Base-by-base conservation (phyloP, 2,797 vertebrate genomes). In the Melanotaenia boesemani region DNA sequence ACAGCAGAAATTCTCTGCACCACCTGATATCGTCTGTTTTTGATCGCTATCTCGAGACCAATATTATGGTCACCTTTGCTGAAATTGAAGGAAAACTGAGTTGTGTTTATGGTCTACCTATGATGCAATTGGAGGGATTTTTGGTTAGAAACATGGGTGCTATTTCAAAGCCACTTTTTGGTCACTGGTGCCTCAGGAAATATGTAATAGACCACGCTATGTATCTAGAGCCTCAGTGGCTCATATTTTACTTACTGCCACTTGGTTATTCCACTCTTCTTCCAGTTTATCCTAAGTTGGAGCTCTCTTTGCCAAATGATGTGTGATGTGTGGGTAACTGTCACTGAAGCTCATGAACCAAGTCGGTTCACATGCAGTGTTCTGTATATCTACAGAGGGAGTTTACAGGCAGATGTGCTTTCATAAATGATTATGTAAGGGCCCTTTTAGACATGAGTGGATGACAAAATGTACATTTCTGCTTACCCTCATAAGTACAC, bases 21-120 rank as follows among this genome's bases (percentile, higher is more conserved):
- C 86, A 94, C 95, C 91, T 93, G 50, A 95, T 92, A 89, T 74
- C 93, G 91, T 93, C 87, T 82, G 88, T 72, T 91, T 94, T 85
- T 93, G 84, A 15, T 68, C 91, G 85, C 54, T 91, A 84, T 52
- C 59, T 48, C 55, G 72, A 74, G 76, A 74, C 66, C 65, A 59
- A 69, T 82, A 72, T 36, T 28, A 26, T 63, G 61, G 66, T 66
- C 63, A 24, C 34, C 58, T 65, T 37, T 72, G 63, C 54, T 13
- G 28, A 67, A 36, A 60, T 52, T 56, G 30, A 60, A 57, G 75
- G 58, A 70, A 64, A 70, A 69, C 66, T 22, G 67, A 55, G 72
- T 63, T 55, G 41, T 84, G 77, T 86, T 91, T 86, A 72, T 76
- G 67, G 74, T 82, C 77, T 70, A 74, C 70, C 30, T 56, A 55